A percentile compares a stretch with the other conserved stretches of the same genome.
Evolutionary conservation across 2,113 vertebrate species (phyloP).

Genomic region (Anolis sagrei): DNA sequence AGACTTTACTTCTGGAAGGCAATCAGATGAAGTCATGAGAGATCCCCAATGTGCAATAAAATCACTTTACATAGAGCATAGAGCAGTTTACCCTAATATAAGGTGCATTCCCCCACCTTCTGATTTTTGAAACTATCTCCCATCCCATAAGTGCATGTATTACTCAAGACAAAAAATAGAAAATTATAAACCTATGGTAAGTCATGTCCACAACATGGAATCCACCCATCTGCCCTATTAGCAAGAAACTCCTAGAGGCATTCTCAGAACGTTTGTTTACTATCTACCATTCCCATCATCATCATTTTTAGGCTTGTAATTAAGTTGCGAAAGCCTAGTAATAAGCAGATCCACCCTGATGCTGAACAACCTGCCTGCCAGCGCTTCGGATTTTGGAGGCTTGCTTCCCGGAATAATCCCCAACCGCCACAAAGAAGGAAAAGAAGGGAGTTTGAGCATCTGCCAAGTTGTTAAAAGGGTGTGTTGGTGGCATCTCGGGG

Average conservation of each 20-base stretch:
- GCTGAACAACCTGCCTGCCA: not conserved
- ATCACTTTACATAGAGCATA: no score
- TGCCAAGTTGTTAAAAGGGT: not conserved
- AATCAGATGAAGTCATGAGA: no score
- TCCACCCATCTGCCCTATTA: conserved; percentile 76
- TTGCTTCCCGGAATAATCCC: not conserved
- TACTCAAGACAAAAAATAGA: conserved; percentile 46
- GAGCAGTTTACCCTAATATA: no score
- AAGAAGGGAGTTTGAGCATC: not conserved
- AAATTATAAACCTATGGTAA: conserved; percentile 73
- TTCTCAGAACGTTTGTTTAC: conserved; percentile 64
- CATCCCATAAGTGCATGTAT: conserved; percentile 43
- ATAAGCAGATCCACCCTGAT: not conserved
- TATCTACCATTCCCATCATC: conserved; percentile 11
- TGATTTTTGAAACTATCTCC: no score
- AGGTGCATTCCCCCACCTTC: no score
- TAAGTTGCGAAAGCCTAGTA: conserved; percentile 28
- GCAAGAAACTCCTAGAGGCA: conserved; percentile 71
- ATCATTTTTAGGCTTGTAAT: conserved; percentile 39
- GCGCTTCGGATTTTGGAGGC: not conserved
- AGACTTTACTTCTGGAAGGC: no score
- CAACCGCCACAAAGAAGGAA: no score
- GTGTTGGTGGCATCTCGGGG: not conserved
- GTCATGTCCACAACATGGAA: conserved; percentile 70
- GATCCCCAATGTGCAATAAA: no score